Evolutionary conservation across 2,888 invertebrate genomes (phyloP).

Genomic region (Acanthoscelides obtectus): DNA sequence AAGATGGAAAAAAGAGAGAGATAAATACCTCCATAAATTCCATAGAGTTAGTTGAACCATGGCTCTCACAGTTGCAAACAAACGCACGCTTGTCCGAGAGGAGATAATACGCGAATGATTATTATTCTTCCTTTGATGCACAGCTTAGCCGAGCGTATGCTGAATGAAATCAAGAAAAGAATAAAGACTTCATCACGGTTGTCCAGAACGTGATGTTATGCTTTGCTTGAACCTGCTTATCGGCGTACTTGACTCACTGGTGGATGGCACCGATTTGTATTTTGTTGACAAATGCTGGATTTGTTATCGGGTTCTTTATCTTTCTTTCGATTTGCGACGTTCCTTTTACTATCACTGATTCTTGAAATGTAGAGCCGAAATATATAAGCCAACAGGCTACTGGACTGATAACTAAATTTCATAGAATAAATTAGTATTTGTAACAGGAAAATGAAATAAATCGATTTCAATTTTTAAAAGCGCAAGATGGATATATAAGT

Average conservation of each 20-base stretch:
- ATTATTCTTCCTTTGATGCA: neutral
- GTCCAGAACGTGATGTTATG: neutral
- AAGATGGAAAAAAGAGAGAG: neutral
- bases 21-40: constrained; percentile 28
- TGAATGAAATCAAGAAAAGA: neutral
- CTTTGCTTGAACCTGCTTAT: neutral
- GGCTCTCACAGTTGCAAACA: neutral
- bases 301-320: neutral
- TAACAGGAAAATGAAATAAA: no score
- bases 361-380: no score
- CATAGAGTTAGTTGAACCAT: constrained; percentile 29
- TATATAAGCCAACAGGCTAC: no score
- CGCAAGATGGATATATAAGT: no score
- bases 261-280: neutral
- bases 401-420: no score
- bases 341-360: no score
- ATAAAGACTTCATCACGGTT: neutral
- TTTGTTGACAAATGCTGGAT: neutral
- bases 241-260: neutral
- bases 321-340: neutral
- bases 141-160: neutral
- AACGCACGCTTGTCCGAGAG: neutral
- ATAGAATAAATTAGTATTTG: no score
- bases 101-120: neutral
- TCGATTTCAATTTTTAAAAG: no score